These are phyloP conservation scores for Chloropsis hardwickii DNA, from an alignment of 2,113 vertebrate species.

Conservation along the genomic window DNA sequence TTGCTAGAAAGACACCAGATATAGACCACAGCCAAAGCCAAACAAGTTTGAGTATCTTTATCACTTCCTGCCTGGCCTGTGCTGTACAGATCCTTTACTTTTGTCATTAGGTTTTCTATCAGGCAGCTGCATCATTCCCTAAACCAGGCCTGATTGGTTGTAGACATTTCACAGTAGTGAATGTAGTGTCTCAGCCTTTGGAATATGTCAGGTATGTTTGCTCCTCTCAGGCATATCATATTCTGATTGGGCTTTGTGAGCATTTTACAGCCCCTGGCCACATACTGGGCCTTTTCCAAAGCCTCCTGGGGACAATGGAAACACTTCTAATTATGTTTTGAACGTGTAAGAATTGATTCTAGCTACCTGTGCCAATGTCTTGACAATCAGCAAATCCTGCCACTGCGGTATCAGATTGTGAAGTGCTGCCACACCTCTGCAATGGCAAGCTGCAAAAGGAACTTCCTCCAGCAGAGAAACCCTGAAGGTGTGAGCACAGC, in stretches of 20 bases:
- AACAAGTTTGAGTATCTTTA: background rate
- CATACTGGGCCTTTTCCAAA: background rate
- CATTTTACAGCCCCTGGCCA: background rate
- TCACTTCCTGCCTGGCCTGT: background rate
- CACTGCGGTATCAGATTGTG: fast-evolving
- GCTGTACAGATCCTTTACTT: background rate
- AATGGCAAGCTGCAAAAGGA: background rate
- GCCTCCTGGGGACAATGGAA: background rate
- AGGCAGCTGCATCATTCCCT: background rate
- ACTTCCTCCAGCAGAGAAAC: background rate
- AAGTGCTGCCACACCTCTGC: background rate
- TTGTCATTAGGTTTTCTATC: background rate
- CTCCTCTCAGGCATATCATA: background rate
- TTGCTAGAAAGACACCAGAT: background rate
- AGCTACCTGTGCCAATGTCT: background rate
- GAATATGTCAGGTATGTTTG: background rate
- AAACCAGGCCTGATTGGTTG: background rate
- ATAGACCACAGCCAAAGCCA: background rate
- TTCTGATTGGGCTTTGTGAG: background rate
- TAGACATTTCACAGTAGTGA: background rate
- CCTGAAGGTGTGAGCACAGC: background rate
- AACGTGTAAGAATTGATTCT: background rate
- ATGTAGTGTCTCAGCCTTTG: background rate
- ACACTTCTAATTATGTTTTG: background rate
- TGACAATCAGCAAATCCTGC: background rate